Evolutionary conservation across 1,140 invertebrate species (phyloP).

Genomic region (Plutomurus gul): DNA sequence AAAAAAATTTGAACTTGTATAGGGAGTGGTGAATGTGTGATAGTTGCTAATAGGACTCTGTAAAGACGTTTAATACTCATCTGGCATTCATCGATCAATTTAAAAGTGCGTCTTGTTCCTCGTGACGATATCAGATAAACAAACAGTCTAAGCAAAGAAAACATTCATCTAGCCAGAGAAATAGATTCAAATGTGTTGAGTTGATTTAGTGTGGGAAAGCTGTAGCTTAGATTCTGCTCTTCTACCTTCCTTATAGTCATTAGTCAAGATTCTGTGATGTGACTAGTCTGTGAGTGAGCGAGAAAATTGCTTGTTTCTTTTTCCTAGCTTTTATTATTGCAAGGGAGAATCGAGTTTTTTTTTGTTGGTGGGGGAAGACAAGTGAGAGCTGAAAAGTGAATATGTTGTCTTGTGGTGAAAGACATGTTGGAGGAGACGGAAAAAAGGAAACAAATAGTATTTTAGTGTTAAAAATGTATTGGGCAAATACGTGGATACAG

Average conservation of each 20-base stretch:
- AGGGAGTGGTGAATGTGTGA: neutral
- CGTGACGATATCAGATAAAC: neutral
- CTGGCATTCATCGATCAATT: conserved; percentile 9
- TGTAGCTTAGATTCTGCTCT: conserved; percentile 15
- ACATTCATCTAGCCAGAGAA: neutral
- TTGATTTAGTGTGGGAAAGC: conserved; percentile 37
- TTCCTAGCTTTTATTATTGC: neutral
- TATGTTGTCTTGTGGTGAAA: neutral
- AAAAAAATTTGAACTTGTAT: no score
- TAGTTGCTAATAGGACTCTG: neutral
- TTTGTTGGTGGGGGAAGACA: neutral
- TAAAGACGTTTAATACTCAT: neutral
- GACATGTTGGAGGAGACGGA: neutral
- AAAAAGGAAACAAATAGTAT: neutral
- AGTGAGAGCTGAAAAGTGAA: neutral
- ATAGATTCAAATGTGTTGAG: neutral
- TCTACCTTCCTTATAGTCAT: neutral
- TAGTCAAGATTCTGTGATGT: neutral
- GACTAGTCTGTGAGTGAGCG: neutral
- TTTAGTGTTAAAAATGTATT: neutral
- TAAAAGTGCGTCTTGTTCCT: conserved; percentile 5
- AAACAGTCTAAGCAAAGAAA: neutral
- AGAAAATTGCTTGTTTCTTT: conserved; percentile 27
- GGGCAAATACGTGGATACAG: neutral
- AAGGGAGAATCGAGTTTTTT: conserved; percentile 1